Base-by-base conservation (phyloP, 2,888 invertebrate genomes). In the Heliconius ethilla region DNA sequence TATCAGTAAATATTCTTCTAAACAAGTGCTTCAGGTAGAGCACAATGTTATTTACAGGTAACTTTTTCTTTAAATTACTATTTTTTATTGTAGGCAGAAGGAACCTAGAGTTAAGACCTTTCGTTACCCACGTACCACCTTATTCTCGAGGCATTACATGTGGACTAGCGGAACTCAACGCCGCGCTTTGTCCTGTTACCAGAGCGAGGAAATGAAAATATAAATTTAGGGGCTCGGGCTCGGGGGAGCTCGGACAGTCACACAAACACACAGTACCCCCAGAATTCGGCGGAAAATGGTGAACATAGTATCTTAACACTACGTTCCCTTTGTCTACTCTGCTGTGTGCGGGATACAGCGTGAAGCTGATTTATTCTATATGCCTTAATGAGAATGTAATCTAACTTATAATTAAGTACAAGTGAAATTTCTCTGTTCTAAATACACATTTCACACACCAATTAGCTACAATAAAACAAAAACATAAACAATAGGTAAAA, bases 371-470 rank as follows among this genome's bases (percentile, higher is more conserved):
- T 33, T 33, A 33, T 33, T 51, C 22, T 51, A 2, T 51, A 51
- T 51, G 22, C 7, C 51, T 51, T 51, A 51, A 22, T 51, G 51
- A 51, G 22, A 51, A 51, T 18, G 9, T 51, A 51, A 51, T 63
- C 6, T 29, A 15, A 27, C 6, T 15, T 66, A 66, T 33, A 10
- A 66, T 33, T 18, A 66, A 66, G 33, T 22, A 66, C 66, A 66
- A 18, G n/a, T 4, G 6, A 63, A 13, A 27, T 45, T 59, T n/a
- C 40, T 25, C 15, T 18, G 69, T 69, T 69, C 69, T 45, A 69
- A 69, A 45, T 69, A 69, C 25, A 69, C 15, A 69, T 25, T 69
- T 69, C 69, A 45, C 33, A 66, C 69, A 69, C 69, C 25, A 69
- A 69, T 69, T 69, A 69, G 40, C 6, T 69, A 25, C 25, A 45